Conservation (phyloP, 2,888 invertebrate species). For the Abrostola triplasia region DNA sequence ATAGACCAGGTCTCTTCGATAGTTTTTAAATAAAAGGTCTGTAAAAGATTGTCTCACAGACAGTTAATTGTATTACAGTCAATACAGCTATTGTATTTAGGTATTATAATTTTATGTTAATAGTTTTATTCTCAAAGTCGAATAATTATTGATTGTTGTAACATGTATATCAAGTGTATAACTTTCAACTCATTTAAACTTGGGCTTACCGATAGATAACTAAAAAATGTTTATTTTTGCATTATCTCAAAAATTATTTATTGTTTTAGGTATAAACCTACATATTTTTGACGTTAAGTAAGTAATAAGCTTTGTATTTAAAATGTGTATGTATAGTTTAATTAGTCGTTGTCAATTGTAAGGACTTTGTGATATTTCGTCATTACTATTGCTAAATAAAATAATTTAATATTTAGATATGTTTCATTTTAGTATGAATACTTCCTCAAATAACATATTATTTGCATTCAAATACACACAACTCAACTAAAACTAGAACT, state of each 20-base stretch:
- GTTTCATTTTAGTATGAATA: conserved; percentile 8
- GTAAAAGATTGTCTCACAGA: neutral
- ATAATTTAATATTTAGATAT: conserved; percentile 58
- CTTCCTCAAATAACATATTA: neutral
- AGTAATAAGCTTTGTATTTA: conserved; percentile 38
- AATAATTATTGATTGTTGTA: conserved; percentile 15
- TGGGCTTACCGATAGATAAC: neutral
- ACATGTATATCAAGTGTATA: neutral
- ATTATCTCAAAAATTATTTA: conserved; percentile 32
- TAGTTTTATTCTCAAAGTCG: conserved; percentile 11
- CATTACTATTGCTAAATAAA: conserved; percentile 78
- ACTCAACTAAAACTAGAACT: no score
- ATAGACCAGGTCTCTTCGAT: conserved; percentile 28
- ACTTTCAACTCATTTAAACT: neutral
- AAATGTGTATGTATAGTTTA: conserved; percentile 53
- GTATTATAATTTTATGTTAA: conserved; percentile 7
- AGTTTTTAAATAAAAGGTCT: conserved; percentile 15
- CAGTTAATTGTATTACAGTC: neutral
- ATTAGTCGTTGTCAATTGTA: conserved; percentile 74
- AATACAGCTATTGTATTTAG: conserved; percentile 3
- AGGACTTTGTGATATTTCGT: conserved; percentile 82
- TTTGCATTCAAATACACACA: no score
- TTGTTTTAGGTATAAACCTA: conserved; percentile 32
- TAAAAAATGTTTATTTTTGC: conserved; percentile 22
- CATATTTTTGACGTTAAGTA: conserved; percentile 18